These are phyloP conservation scores for Ooceraea biroi DNA, from an alignment of 1,140 invertebrate genomes.

Conservation along the genomic window DNA sequence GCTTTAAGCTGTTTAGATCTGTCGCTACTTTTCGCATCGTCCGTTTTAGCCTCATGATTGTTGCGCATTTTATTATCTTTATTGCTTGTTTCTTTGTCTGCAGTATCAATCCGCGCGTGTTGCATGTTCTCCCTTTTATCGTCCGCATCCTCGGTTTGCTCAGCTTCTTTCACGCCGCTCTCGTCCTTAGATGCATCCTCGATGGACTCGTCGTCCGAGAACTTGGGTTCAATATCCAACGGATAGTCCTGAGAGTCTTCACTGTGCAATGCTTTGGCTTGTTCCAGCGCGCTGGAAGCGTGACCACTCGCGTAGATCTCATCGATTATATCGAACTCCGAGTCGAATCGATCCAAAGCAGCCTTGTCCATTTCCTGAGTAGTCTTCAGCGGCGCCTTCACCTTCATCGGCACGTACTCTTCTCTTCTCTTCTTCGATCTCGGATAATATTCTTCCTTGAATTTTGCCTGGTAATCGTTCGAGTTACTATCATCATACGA, in stretches of 20 bases:
- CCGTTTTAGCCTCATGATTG: slow-evolving; percentile 55
- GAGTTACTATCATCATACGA: slow-evolving; percentile 78
- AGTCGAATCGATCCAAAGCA: slow-evolving; percentile 81
- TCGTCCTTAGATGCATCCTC: slow-evolving; percentile 26
- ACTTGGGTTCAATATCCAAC: slow-evolving; percentile 78
- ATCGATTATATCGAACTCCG: slow-evolving; percentile 84
- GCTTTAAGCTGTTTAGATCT: slow-evolving; percentile 52
- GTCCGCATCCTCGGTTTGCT: slow-evolving; percentile 5
- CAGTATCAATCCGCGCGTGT: slow-evolving; percentile 62
- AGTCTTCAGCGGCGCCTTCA: slow-evolving; percentile 80
- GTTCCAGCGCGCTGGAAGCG: not conserved
- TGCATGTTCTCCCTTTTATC: slow-evolving; percentile 54
- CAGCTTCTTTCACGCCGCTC: not conserved
- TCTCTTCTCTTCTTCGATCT: slow-evolving; percentile 82
- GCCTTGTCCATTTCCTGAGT: slow-evolving; percentile 75
- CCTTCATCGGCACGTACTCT: slow-evolving; percentile 83
- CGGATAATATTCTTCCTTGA: slow-evolving; percentile 81
- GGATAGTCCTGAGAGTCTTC: slow-evolving; percentile 76
- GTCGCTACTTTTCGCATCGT: slow-evolving; percentile 51
- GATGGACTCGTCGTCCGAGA: slow-evolving; percentile 80
- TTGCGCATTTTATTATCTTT: slow-evolving; percentile 51
- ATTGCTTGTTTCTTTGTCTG: slow-evolving; percentile 71
- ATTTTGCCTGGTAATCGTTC: slow-evolving; percentile 78
- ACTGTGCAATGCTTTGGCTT: slow-evolving; percentile 7
- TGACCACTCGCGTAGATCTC: slow-evolving; percentile 75